Percentiles rank a stretch among this genome's conserved stretches.
Evolutionary conservation across 2,888 invertebrate species (phyloP).

Genomic region (Agrypnus murinus): DNA sequence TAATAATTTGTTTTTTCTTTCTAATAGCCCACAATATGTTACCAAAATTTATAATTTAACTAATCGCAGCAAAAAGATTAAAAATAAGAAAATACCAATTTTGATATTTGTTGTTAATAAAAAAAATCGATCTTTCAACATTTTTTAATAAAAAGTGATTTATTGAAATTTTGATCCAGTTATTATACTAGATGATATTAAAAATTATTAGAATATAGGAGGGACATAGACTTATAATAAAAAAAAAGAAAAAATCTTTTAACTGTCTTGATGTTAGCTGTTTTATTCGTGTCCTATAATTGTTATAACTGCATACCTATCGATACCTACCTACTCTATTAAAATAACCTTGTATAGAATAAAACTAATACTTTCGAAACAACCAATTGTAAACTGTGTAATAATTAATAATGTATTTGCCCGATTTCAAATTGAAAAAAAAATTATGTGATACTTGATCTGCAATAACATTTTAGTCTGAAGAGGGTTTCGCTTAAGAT

Average conservation of each 20-base stretch:
- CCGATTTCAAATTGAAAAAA: slow-evolving; percentile 43
- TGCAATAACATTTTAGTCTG: slow-evolving; percentile 48
- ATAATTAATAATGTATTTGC: slow-evolving; percentile 34
- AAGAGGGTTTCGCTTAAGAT: slow-evolving; percentile 37
- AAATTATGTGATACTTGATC: slow-evolving; percentile 52
- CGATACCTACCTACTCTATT: slow-evolving; percentile 30
- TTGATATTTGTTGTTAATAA: too few species aligned
- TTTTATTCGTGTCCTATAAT: slow-evolving; percentile 54
- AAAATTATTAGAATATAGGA: slow-evolving; percentile 63
- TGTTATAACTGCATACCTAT: slow-evolving; percentile 38
- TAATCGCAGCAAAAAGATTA: too few species aligned
- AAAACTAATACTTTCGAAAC: slow-evolving; percentile 41
- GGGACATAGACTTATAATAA: slow-evolving; percentile 69
- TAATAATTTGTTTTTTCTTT: too few species aligned
- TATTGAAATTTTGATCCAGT: slow-evolving; percentile 3
- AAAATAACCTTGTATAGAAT: slow-evolving; percentile 34
- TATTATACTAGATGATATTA: slow-evolving; percentile 37
- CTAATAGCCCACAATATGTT: too few species aligned
- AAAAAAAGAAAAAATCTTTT: slow-evolving; percentile 44
- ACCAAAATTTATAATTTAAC: too few species aligned
- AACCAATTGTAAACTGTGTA: slow-evolving; percentile 37
- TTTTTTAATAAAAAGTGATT: background rate
- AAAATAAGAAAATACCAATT: too few species aligned
- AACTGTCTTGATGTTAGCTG: slow-evolving; percentile 54
- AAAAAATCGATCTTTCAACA: background rate